Evolutionary conservation across 92 coral and sea anemone species (phyloP).

Genomic region (Paramuricea clavata): DNA sequence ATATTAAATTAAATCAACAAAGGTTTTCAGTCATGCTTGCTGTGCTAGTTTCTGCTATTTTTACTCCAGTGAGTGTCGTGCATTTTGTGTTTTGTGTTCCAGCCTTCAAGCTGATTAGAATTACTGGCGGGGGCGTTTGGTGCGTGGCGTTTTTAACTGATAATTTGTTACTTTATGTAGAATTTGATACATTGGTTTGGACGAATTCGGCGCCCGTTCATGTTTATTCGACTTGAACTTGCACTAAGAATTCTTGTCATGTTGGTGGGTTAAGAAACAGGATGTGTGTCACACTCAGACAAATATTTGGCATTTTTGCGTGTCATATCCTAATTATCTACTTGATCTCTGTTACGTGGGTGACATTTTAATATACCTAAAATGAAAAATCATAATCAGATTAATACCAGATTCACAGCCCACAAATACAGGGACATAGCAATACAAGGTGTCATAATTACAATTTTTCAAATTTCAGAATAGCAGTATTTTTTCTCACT

Average conservation of each 20-base stretch:
- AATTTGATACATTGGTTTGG: slow-evolving; percentile 1
- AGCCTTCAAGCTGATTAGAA: neutral
- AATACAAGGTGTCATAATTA: too few species aligned
- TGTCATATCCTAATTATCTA: slow-evolving; percentile 7
- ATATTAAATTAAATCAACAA: neutral
- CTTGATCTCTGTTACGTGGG: neutral
- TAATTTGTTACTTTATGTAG: neutral
- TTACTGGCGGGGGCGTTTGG: neutral
- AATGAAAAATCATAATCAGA: neutral
- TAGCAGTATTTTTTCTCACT: too few species aligned
- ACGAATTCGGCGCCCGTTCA: neutral
- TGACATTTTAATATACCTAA: neutral
- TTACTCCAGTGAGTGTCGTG: neutral
- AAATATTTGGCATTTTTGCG: slow-evolving; percentile 37
- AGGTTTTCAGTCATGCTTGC: neutral
- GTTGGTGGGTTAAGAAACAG: neutral
- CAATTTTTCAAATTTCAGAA: too few species aligned
- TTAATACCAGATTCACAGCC: too few species aligned
- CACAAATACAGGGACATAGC: too few species aligned
- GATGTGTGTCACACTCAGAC: neutral
- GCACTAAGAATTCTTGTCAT: neutral
- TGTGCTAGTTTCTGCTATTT: neutral
- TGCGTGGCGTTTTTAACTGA: neutral
- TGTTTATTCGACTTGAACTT: too few species aligned
- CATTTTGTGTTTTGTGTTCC: neutral